These are phyloP conservation scores for Rana temporaria DNA, from an alignment of 2,113 vertebrate genomes.

Conservation along the genomic window DNA sequence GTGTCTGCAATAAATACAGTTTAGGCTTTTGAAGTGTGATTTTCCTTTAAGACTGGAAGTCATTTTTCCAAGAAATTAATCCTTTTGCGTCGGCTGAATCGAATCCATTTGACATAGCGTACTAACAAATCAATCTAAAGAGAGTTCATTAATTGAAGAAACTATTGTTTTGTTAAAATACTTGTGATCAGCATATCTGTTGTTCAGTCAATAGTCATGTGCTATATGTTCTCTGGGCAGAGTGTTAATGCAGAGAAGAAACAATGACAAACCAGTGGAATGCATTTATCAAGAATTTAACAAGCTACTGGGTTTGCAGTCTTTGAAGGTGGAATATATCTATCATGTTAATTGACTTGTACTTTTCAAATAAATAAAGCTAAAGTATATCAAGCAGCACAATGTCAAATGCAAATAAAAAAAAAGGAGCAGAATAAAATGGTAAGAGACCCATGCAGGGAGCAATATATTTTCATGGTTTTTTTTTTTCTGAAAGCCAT, in stretches of 20 bases:
- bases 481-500: too few relatives aligned
- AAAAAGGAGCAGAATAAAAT: too few relatives aligned
- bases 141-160: slow-evolving; percentile 31
- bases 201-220: slow-evolving; percentile 4
- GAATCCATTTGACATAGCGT: not conserved
- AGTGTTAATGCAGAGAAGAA: not conserved
- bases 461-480: too few relatives aligned
- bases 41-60: not conserved
- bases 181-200: slow-evolving; percentile 40
- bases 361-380: too few relatives aligned
- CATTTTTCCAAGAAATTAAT: slow-evolving; percentile 5
- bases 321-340: not conserved
- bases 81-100: slow-evolving; percentile 3
- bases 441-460: too few relatives aligned
- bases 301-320: not conserved
- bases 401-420: not conserved
- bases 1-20: too few relatives aligned
- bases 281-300: slow-evolving; percentile 30
- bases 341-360: slow-evolving; percentile 24
- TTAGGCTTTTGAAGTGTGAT: not conserved
- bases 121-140: slow-evolving; percentile 23
- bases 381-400: too few relatives aligned
- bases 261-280: slow-evolving; percentile 1
- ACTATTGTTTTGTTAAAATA: slow-evolving; percentile 36
- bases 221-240: slow-evolving; percentile 12